Evolutionary conservation across 2,888 invertebrate species (phyloP), one percentile per base, ranked within the genome.

Genomic region (Nomada fucata): DNA sequence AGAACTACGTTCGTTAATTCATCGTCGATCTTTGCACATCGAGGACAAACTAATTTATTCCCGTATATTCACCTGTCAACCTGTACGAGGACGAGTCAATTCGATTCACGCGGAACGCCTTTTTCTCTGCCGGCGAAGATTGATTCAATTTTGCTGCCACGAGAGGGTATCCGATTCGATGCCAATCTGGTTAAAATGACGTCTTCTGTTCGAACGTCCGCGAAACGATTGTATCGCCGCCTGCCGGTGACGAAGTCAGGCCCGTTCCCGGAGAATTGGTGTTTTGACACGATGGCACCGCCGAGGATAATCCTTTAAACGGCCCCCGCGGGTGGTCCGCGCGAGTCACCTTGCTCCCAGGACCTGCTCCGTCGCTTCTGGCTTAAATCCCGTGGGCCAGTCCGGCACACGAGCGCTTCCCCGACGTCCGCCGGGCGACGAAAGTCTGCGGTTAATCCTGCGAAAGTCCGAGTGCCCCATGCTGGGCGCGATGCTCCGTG

Each of bases 201-300:
- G 15, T 47, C 15, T 47, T 47, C 47, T 0, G 10, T 47, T 47
- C 3, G 47, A 47, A 47, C 15, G 2, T 47, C 42, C 23, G 29
- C 59, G 15, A 15, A 47, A 63, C 74, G 59, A 74, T 65, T n/a
- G n/a, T 55, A n/a, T n/a, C n/a, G 13, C 11, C 64, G 23, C 53
- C 36, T 42, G 50, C 44, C 44, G 67, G 71, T 74, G 79, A 75
- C 80, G 82, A 91, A 92, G 92, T 92, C 92, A 92, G 92, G 80
- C 87, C 84, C 90, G 87, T 86, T 84, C 85, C 86, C n/a, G 82
- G 77, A 82, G 86, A 86, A 79, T 85, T 78, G 86, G 82, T 93
- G 92, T 93, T 93, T 93, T 93, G 92, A 93, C 93, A 92, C 90
- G 91, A 90, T 86, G 90, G 91, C 90, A 92, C 91, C 92, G 91